phyloP scores from a whole-genome alignment of 2,888 invertebrate species.

The Drosophila stalkeri region DNA sequence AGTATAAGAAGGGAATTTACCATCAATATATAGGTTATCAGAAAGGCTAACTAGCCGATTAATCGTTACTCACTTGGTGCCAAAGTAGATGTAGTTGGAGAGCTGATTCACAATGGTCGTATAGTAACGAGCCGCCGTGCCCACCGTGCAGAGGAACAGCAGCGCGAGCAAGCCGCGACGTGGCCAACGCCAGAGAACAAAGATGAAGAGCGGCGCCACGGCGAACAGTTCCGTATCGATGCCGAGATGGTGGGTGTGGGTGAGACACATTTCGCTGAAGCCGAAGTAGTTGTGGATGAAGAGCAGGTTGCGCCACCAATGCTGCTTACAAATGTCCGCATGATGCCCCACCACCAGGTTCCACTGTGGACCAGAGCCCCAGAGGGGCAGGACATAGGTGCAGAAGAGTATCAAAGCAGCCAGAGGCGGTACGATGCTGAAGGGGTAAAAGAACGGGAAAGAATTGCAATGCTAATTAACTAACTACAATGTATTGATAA shows the following conservation, averaged over 20 bases:
- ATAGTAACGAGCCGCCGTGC: slow-evolving; percentile 88
- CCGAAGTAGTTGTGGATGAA: slow-evolving; percentile 91
- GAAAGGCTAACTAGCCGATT: background rate
- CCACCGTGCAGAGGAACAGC: slow-evolving; percentile 85
- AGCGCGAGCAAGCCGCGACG: slow-evolving; percentile 86
- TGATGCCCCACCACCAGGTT: slow-evolving; percentile 89
- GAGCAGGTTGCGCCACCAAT: slow-evolving; percentile 90
- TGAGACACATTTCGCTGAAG: slow-evolving; percentile 90
- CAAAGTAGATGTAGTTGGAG: slow-evolving; percentile 89
- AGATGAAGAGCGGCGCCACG: slow-evolving; percentile 87
- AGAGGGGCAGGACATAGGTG: slow-evolving; percentile 88
- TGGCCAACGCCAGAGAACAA: slow-evolving; percentile 88
- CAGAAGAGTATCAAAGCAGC: slow-evolving; percentile 89
- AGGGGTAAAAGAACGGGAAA: slow-evolving; percentile 51
- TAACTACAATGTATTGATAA: too few relatives aligned
- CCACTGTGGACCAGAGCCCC: slow-evolving; percentile 89
- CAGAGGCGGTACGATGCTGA: slow-evolving; percentile 88
- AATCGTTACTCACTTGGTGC: slow-evolving; percentile 87
- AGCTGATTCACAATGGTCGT: slow-evolving; percentile 87
- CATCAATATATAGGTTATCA: background rate
- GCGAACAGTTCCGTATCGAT: slow-evolving; percentile 90
- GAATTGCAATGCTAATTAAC: background rate
- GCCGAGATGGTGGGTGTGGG: slow-evolving; percentile 90
- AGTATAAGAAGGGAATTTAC: background rate
- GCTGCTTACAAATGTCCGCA: slow-evolving; percentile 88